Percentiles rank a stretch among this genome's conserved stretches.
phyloP scores from a whole-genome alignment of 1,140 invertebrate genomes.

The Liolophura sinensis region DNA sequence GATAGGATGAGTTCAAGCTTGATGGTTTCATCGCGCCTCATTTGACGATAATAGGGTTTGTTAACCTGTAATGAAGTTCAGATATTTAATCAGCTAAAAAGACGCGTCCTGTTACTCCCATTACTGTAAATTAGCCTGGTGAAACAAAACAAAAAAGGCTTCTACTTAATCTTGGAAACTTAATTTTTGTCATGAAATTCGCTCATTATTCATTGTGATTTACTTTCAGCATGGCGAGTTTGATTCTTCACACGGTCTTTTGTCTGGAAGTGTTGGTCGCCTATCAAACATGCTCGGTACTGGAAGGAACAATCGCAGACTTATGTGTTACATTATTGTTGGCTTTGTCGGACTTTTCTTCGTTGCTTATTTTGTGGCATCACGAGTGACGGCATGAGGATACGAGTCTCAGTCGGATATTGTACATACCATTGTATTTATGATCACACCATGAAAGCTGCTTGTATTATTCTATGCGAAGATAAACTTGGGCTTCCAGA shows the following conservation, averaged over 20 bases:
- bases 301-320: slow-evolving; percentile 52
- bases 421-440: too few species aligned
- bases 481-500: too few species aligned
- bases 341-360: slow-evolving; percentile 53
- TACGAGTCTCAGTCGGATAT: too few species aligned
- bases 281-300: slow-evolving; percentile 56
- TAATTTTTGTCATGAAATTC: not conserved
- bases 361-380: slow-evolving; percentile 56
- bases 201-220: slow-evolving; percentile 3
- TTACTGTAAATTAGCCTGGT: not conserved
- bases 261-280: slow-evolving; percentile 55
- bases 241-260: slow-evolving; percentile 52
- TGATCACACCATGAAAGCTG: too few species aligned
- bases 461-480: too few species aligned
- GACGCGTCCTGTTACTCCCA: not conserved
- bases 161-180: not conserved
- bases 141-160: not conserved
- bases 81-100: too few species aligned
- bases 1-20: too few species aligned
- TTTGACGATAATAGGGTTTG: too few species aligned
- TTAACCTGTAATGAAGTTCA: too few species aligned
- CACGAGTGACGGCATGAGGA: slow-evolving; percentile 22
- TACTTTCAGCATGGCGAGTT: slow-evolving; percentile 54
- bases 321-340: slow-evolving; percentile 59
- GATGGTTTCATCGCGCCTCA: too few species aligned